Base-by-base conservation (phyloP, 2,888 invertebrate genomes). In the Cataglyphis cursor region DNA sequence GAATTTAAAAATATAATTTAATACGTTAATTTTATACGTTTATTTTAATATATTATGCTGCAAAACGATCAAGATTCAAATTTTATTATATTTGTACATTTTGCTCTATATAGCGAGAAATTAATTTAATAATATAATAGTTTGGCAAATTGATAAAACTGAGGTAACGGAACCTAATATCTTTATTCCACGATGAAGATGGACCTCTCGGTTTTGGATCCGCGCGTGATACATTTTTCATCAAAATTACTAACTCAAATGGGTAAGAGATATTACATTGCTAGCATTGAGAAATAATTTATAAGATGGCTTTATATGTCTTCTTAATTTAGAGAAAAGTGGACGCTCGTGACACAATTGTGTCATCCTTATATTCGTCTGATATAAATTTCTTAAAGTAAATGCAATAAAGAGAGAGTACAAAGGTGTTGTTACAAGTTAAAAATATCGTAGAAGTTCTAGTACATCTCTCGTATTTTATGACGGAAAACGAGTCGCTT, bases 391-490 rank as follows among this genome's bases (percentile, higher is more conserved):
- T 3, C 3, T 28, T 3, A 57, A n/a, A 12, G 24, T 72, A 72
- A 80, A 72, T 59, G 59, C 31, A 35, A 72, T 72, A 80, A 72
- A 35, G 41, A n/a, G 6, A 51, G 48, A 51, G 8, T 1, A 8
- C 24, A n/a, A 35, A 80, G 24, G 31, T 44, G 78, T 59, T 73
- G 78, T 72, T 57, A 54, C 59, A 35, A 44, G 73, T 59, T 80
- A n/a, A 80, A 80, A 80, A 73, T 80, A 80, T 80, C 59, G 44
- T 57, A 21, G 44, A 59, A 59, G 73, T 80, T 80, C 35, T 57
- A 51, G 44, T 72, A 24, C 59, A 72, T 80, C 59, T 80, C 73
- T 35, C 73, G 12, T 80, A 59, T 80, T 80, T 73, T 73, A 80
- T 59, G 78, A 72, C 41, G 31, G 41, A 31, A 41, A 59, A 78